Conservation (phyloP, 1,140 invertebrate species). For the Drosophila obscura region DNA sequence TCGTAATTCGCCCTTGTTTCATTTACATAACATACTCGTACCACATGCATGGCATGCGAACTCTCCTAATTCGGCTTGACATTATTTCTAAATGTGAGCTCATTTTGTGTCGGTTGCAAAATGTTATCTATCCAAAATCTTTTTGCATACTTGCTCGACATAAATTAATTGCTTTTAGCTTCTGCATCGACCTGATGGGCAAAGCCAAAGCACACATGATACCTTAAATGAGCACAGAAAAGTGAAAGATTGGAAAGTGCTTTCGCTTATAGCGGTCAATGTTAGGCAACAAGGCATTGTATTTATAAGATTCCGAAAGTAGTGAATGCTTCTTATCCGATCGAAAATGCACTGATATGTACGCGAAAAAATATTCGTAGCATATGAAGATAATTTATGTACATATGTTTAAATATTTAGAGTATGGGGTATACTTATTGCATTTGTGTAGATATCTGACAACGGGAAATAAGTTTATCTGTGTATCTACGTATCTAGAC, state of each 20-base stretch:
- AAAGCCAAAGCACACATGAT: constrained; percentile 6
- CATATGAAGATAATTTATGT: too few species aligned
- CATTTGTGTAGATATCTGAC: too few species aligned
- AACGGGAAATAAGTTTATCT: too few species aligned
- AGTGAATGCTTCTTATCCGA: too few species aligned
- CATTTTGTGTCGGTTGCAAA: constrained; percentile 28
- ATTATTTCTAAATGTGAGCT: constrained; percentile 33
- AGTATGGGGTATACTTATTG: too few species aligned
- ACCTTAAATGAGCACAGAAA: constrained; percentile 17
- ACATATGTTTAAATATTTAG: too few species aligned
- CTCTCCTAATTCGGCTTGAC: constrained; percentile 42
- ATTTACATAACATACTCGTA: constrained; percentile 35
- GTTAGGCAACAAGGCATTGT: too few species aligned
- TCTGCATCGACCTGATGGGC: constrained; percentile 10
- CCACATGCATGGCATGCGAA: constrained; percentile 46
- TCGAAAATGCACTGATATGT: too few species aligned
- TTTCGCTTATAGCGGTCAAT: not conserved
- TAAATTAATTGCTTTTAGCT: constrained; percentile 6
- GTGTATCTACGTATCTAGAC: too few species aligned
- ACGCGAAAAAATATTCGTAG: too few species aligned
- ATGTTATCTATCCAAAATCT: constrained; percentile 8
- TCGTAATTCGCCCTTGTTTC: constrained; percentile 23
- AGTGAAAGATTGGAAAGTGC: constrained; percentile 49
- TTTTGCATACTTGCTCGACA: not conserved
- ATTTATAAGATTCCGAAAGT: too few species aligned